phyloP scores from a whole-genome alignment of 2,888 invertebrate genomes.

The Plebejus anna region DNA sequence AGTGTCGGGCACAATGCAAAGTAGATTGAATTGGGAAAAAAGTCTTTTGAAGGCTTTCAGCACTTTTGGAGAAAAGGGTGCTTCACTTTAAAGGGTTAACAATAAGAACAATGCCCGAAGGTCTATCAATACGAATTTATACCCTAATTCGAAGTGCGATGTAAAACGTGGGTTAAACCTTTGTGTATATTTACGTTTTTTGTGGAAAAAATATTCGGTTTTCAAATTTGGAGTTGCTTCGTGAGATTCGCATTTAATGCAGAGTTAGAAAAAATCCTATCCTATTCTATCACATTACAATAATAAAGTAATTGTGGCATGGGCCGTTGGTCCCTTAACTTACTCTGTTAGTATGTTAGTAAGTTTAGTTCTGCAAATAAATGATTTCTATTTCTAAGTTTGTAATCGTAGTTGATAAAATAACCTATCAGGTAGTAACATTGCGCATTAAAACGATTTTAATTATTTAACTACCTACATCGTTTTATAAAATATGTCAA shows the following conservation, averaged over 20 bases:
- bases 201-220: not conserved
- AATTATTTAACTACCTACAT: not conserved
- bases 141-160: conserved; percentile 41
- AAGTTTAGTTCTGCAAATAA: too few relatives aligned
- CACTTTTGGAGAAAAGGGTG: conserved; percentile 60
- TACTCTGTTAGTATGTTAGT: too few relatives aligned
- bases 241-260: not conserved
- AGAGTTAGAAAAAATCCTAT: too few relatives aligned
- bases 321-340: too few relatives aligned
- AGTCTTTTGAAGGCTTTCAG: conserved; percentile 69
- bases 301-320: too few relatives aligned
- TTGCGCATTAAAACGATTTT: not conserved
- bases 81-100: conserved; percentile 65
- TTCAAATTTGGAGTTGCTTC: not conserved
- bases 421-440: too few relatives aligned
- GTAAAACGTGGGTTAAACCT: conserved; percentile 38
- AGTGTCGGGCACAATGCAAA: conserved; percentile 77
- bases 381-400: too few relatives aligned
- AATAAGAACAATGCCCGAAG: conserved; percentile 60
- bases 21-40: conserved; percentile 78
- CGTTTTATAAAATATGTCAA: not conserved
- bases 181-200: conserved; percentile 9
- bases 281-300: too few relatives aligned
- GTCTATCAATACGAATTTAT: conserved; percentile 40
- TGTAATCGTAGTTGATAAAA: too few relatives aligned